These are phyloP conservation scores for Oncopodura yosiiana DNA, from an alignment of 1,140 invertebrate species.

Conservation along the genomic window DNA sequence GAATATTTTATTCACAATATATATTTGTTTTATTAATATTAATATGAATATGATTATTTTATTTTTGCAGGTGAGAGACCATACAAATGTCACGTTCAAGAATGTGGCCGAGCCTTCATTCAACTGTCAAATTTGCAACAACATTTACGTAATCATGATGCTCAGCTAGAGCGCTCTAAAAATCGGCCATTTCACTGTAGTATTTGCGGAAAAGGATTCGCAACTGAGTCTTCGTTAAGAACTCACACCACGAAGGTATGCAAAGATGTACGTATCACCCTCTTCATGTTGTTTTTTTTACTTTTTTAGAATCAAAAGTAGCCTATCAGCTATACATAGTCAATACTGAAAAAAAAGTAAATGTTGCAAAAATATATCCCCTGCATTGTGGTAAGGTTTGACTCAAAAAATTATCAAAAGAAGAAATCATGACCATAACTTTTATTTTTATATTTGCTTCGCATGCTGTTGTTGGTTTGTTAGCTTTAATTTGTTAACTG, in stretches of 20 bases:
- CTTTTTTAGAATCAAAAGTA: constrained; percentile 9
- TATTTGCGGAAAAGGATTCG: constrained; percentile 93
- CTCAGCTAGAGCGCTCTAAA: constrained; percentile 86
- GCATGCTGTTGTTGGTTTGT: no score
- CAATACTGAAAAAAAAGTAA: no score
- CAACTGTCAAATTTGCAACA: constrained; percentile 95
- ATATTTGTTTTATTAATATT: no score
- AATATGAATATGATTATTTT: constrained; percentile 36
- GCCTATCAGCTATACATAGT: no score
- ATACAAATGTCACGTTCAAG: constrained; percentile 90
- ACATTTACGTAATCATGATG: constrained; percentile 90
- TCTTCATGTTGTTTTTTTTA: constrained; percentile 20
- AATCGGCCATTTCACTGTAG: constrained; percentile 90
- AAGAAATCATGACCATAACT: no score
- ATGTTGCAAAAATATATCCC: no score
- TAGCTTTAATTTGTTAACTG: no score
- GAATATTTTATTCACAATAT: no score
- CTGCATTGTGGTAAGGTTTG: not conserved
- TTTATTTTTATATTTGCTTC: no score
- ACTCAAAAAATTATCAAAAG: no score
- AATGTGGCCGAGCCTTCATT: constrained; percentile 91
- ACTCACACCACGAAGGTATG: constrained; percentile 94
- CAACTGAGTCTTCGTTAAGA: constrained; percentile 85
- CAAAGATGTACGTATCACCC: constrained; percentile 37
- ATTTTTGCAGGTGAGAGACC: constrained; percentile 78